phyloP scores from a whole-genome alignment of 2,888 invertebrate genomes.

The Subacronicta megacephala region DNA sequence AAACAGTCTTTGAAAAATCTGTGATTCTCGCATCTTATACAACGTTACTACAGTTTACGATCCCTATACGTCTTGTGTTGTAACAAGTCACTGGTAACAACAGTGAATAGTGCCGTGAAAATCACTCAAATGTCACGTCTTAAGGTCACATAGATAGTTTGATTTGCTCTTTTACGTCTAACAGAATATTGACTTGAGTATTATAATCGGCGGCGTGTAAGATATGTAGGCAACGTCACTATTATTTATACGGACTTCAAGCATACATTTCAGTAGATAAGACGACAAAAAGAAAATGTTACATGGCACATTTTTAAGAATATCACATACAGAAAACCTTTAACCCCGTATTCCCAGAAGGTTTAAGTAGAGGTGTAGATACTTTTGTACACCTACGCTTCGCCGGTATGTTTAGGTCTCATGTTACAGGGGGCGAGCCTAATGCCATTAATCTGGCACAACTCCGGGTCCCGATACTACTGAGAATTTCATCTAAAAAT shows the following conservation, averaged over 20 bases:
- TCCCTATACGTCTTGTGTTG: slow-evolving; percentile 11
- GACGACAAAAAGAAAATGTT: background rate
- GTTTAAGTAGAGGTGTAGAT: too few species aligned
- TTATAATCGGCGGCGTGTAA: background rate
- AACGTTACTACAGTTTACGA: slow-evolving; percentile 19
- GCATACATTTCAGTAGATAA: background rate
- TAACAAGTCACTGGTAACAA: slow-evolving; percentile 35
- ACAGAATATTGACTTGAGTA: slow-evolving; percentile 9
- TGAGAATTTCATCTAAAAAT: too few species aligned
- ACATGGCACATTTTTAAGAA: too few species aligned
- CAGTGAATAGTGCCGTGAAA: slow-evolving; percentile 42
- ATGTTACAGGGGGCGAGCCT: too few species aligned
- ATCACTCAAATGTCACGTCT: slow-evolving; percentile 50
- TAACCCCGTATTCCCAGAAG: too few species aligned
- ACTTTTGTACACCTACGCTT: too few species aligned
- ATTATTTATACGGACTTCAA: too few species aligned
- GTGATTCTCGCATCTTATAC: slow-evolving; percentile 10
- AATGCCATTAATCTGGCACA: too few species aligned
- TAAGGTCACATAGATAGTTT: slow-evolving; percentile 39
- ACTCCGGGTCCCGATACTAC: too few species aligned
- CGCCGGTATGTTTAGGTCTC: too few species aligned
- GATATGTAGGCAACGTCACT: background rate
- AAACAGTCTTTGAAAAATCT: background rate
- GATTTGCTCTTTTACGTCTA: slow-evolving; percentile 23
- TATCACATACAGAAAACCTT: too few species aligned